Percentiles rank a stretch among this genome's conserved stretches.
These are phyloP conservation scores for Oncorhynchus gorbuscha DNA, from an alignment of 2,113 vertebrate genomes.

Conservation along the genomic window DNA sequence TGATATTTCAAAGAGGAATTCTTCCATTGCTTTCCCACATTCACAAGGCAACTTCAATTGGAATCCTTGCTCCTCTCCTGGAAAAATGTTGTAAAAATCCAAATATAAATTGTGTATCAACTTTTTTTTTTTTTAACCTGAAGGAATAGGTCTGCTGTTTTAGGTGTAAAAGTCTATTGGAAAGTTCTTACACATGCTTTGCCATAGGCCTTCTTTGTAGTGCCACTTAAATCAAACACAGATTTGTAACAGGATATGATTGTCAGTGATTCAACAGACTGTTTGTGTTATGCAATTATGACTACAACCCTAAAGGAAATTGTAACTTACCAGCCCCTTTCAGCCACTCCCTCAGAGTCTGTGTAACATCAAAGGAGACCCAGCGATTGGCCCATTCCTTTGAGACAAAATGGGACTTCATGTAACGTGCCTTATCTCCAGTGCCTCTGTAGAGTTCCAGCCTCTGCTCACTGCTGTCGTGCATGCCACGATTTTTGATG, in stretches of 20 bases:
- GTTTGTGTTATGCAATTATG: background rate
- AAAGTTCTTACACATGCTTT: background rate
- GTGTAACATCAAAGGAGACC: slow-evolving; percentile 79
- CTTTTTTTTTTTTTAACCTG: too few relatives aligned
- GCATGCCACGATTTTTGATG: slow-evolving; percentile 11
- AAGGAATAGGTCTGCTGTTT: background rate
- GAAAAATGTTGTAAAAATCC: background rate
- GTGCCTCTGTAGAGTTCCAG: slow-evolving; percentile 72
- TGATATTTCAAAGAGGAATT: slow-evolving; percentile 25
- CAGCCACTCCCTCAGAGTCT: slow-evolving; percentile 71
- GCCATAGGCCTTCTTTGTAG: background rate
- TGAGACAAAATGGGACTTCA: slow-evolving; percentile 66
- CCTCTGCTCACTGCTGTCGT: slow-evolving; percentile 44
- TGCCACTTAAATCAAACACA: background rate
- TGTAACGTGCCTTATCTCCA: slow-evolving; percentile 59
- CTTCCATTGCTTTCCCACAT: slow-evolving; percentile 44
- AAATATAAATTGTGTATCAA: background rate
- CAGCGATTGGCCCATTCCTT: slow-evolving; percentile 46
- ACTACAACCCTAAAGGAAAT: background rate
- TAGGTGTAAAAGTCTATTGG: background rate
- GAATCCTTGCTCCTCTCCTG: slow-evolving; percentile 62
- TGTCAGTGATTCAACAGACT: background rate
- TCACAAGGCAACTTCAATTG: slow-evolving; percentile 65
- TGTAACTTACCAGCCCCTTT: slow-evolving; percentile 52
- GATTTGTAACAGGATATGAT: background rate